Conservation (phyloP, 2,113 vertebrate species). For the Eupsittula cactorum region DNA sequence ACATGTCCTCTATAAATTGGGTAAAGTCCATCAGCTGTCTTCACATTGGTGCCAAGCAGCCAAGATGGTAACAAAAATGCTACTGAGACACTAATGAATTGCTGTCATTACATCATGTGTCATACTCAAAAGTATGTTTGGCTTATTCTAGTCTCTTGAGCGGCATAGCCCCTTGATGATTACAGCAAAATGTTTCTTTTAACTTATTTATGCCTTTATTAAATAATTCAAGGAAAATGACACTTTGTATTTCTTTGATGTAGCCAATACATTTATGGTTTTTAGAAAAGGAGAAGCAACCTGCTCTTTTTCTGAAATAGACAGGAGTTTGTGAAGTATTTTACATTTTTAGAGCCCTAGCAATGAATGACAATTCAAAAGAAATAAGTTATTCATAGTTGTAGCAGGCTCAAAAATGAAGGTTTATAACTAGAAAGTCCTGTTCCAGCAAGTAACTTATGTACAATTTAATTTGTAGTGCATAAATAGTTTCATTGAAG, state of each 20-base stretch:
- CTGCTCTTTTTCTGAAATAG: not conserved
- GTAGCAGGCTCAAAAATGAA: not conserved
- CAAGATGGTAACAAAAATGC: not conserved
- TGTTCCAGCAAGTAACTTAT: not conserved
- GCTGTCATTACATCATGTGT: not conserved
- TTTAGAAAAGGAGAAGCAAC: not conserved
- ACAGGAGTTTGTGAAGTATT: not conserved
- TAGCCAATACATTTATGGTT: not conserved
- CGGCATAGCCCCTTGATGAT: not conserved
- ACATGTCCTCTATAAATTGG: not conserved
- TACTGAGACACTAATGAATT: not conserved
- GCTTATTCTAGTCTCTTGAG: not conserved
- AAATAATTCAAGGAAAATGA: conserved; percentile 21
- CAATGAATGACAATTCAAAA: not conserved
- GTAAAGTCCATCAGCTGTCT: not conserved
- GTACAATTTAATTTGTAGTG: not conserved
- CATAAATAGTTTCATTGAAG: not conserved
- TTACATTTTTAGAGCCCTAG: not conserved
- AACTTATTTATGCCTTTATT: conserved; percentile 13
- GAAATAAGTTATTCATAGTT: not conserved
- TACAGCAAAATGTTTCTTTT: conserved; percentile 12
- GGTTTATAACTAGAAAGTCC: not conserved
- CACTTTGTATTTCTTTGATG: not conserved
- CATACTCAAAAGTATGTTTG: not conserved
- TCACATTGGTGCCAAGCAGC: not conserved